Evolutionary conservation across 2,113 vertebrate genomes (phyloP).

Genomic region (Jaculus jaculus): DNA sequence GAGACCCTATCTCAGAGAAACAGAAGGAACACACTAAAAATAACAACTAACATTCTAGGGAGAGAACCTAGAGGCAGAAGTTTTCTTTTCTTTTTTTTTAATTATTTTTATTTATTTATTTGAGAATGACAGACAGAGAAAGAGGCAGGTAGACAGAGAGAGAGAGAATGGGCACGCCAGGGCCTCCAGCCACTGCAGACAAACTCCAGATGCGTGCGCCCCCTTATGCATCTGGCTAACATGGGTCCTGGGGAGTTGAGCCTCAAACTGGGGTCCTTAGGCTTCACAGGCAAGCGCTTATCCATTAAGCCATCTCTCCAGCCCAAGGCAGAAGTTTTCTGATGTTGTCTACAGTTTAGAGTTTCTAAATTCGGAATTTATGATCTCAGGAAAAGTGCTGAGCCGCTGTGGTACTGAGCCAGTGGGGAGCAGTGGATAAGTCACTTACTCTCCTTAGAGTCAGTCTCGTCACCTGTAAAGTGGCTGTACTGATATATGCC

Average conservation of each 20-base stretch:
- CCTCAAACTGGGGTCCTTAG: too few relatives aligned
- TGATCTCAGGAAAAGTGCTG: background rate
- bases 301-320: too few relatives aligned
- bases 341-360: background rate
- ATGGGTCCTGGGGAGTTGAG: too few relatives aligned
- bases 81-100: background rate
- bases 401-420: background rate
- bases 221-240: too few relatives aligned
- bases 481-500: background rate
- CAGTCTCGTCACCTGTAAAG: slow-evolving; percentile 1
- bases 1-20: background rate
- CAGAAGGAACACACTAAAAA: background rate
- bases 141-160: too few relatives aligned
- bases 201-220: too few relatives aligned
- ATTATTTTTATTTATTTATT: too few relatives aligned
- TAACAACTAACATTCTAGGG: background rate
- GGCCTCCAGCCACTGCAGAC: too few relatives aligned
- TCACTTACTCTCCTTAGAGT: background rate
- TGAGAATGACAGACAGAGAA: too few relatives aligned
- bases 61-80: background rate
- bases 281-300: too few relatives aligned
- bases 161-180: too few relatives aligned
- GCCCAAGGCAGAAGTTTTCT: background rate
- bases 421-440: background rate
- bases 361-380: background rate